Evolutionary conservation across 2,113 vertebrate species (phyloP), one percentile per base, ranked within the genome.

Genomic region (Entelurus aequoreus): DNA sequence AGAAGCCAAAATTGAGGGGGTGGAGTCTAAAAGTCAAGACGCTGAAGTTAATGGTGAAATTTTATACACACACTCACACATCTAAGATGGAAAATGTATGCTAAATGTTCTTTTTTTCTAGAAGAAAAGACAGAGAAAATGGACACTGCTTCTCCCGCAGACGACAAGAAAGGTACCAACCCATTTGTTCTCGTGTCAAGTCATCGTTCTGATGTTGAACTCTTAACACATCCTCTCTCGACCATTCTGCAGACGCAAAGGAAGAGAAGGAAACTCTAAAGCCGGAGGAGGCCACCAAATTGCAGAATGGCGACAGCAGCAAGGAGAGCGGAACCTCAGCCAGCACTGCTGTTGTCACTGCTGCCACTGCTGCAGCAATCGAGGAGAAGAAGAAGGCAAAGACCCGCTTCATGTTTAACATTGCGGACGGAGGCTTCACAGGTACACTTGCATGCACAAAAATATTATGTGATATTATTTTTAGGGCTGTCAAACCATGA

Each of bases 401-500:
- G 78, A 93, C 92, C 60, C 90, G 97, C 10, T 99, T 99, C 87
- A 99, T 99, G 97, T 99, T 98, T 81, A 99, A 99, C 89, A 99
- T 98, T 15, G 97, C 97, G 19, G 97, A 99, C 37, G 97, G 97
- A 47, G 97, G 97, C 14, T 99, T 99, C 84, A 99, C 97, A 75
- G 96, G 96, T 99, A 88, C 28, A 16, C 28, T 35, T 37, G 28
- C 55, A 1, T 15, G 6, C 28, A 28, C 3, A 6, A 3, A 12
- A 28, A 28, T 28, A 4, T 28, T 28, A 28, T 28, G 28, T 28
- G 28, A 28, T 28, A 28, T 28, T 28, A 28, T 28, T 28, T 28
- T 28, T 28, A 28, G 28, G 28, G 28, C 28, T 28, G 28, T 28
- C 28, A 28, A 28, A 28, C 28, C 28, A 28, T 28, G 28, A 28